Conservation (phyloP, 2,797 vertebrate genomes). For the Pogoniulus pusillus region DNA sequence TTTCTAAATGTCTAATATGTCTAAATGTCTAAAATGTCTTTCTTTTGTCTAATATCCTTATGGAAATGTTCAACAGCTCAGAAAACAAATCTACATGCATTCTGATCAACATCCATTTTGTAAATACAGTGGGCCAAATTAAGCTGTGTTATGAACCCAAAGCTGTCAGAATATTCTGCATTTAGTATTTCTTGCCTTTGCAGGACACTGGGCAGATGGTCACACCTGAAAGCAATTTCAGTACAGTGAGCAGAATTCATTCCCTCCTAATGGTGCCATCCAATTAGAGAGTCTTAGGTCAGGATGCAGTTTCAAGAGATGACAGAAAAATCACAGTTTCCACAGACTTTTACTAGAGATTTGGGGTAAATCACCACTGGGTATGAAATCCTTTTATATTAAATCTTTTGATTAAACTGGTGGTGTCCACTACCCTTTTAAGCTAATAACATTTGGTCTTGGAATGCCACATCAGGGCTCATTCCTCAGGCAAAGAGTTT, state of each 20-base stretch:
- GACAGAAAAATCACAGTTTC: neutral
- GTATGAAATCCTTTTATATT: neutral
- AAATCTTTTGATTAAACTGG: neutral
- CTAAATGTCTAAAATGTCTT: neutral
- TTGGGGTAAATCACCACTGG: neutral
- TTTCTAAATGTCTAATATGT: no score
- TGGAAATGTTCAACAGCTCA: neutral
- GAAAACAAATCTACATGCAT: neutral
- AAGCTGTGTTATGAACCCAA: neutral
- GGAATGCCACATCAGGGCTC: neutral
- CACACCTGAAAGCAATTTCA: neutral
- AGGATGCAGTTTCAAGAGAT: neutral
- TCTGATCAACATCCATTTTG: neutral
- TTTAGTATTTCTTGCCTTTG: slow-evolving; percentile 2
- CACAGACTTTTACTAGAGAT: neutral
- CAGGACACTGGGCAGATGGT: neutral
- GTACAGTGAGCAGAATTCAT: neutral
- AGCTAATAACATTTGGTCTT: neutral
- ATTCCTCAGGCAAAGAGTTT: neutral
- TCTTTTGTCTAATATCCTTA: neutral
- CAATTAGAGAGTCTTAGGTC: neutral
- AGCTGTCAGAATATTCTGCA: neutral
- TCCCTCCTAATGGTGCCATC: neutral
- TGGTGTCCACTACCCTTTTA: neutral
- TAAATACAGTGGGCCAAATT: neutral